phyloP scores from a whole-genome alignment of 1,140 invertebrate species.

The Aethina tumida region DNA sequence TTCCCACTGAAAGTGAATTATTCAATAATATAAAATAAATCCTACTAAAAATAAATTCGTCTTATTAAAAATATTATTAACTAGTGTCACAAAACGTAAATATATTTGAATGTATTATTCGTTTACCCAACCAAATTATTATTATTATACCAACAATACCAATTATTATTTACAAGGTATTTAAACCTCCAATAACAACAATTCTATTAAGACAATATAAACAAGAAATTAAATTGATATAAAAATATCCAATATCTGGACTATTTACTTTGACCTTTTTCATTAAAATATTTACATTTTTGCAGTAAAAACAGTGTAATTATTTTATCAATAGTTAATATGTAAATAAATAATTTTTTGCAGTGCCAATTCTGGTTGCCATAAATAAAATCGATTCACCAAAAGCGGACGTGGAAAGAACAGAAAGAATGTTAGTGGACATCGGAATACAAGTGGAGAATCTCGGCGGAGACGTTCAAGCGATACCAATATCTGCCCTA shows the following conservation, averaged over 20 bases:
- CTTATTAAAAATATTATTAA: too few relatives aligned
- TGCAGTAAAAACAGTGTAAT: conserved; percentile 4
- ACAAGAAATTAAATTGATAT: background rate
- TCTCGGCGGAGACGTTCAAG: conserved; percentile 86
- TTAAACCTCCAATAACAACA: too few relatives aligned
- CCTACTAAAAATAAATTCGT: too few relatives aligned
- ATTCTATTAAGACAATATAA: too few relatives aligned
- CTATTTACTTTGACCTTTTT: background rate
- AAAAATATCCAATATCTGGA: background rate
- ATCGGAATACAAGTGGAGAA: conserved; percentile 79
- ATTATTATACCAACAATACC: too few relatives aligned
- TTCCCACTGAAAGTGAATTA: too few relatives aligned
- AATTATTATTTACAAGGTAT: too few relatives aligned
- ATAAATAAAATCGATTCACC: conserved; percentile 98
- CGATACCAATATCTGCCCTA: conserved; percentile 85
- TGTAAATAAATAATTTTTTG: conserved; percentile 25
- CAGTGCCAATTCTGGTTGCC: conserved; percentile 94
- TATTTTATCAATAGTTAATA: conserved; percentile 5
- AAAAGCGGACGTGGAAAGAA: conserved; percentile 67
- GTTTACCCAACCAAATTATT: too few relatives aligned
- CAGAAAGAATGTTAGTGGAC: conserved; percentile 62
- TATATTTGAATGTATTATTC: too few relatives aligned
- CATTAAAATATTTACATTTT: background rate
- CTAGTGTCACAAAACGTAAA: too few relatives aligned
- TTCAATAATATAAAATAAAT: too few relatives aligned